Conservation (phyloP, 2,888 invertebrate genomes). For the Leucophenga montana region DNA sequence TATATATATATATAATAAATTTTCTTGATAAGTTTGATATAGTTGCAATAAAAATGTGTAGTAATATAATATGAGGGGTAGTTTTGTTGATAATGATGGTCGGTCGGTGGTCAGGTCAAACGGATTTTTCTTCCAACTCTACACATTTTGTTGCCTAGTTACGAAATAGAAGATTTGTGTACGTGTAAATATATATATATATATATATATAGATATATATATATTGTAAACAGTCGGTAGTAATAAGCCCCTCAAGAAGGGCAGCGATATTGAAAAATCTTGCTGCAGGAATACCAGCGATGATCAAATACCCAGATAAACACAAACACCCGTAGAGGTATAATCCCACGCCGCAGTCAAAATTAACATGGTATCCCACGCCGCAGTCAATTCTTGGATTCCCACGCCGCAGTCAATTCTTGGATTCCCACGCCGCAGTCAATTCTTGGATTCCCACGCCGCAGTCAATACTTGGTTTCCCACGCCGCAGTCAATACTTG, state of each 20-base stretch:
- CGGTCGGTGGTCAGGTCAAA: too few species aligned
- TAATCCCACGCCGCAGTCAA: constrained; percentile 25
- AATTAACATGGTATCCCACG: constrained; percentile 29
- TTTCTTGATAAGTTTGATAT: constrained; percentile 38
- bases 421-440: constrained; percentile 44
- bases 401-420: constrained; percentile 54
- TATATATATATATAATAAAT: constrained; percentile 40
- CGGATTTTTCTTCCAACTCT: too few species aligned
- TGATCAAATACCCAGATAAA: constrained; percentile 39
- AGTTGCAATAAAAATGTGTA: too few species aligned
- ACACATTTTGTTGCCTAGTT: too few species aligned
- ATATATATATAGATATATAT: too few species aligned
- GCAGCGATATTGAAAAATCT: too few species aligned
- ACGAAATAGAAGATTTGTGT: too few species aligned
- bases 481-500: constrained; percentile 41
- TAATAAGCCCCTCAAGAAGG: too few species aligned
- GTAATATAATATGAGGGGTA: too few species aligned
- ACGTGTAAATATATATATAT: too few species aligned
- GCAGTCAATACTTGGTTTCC: constrained; percentile 47
- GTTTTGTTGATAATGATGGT: too few species aligned
- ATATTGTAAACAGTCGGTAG: too few species aligned
- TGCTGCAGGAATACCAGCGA: constrained; percentile 51
- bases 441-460: constrained; percentile 54
- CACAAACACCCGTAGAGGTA: constrained; percentile 32
- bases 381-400: constrained; percentile 36